A percentile compares a stretch with the other conserved stretches of the same genome.
phyloP scores from a whole-genome alignment of 2,888 invertebrate species.

The Callimorpha dominula region DNA sequence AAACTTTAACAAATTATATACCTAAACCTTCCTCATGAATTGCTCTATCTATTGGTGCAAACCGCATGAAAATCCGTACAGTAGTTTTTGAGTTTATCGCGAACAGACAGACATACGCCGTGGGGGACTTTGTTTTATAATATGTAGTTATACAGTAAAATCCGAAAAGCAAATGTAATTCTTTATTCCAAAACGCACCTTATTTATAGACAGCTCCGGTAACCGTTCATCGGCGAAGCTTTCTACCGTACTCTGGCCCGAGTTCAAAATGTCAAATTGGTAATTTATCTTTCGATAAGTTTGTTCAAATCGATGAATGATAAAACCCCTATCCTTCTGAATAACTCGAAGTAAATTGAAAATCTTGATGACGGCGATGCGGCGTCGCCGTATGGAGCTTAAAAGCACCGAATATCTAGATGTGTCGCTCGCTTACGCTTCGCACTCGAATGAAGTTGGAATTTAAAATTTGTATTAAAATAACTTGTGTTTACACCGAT shows the following conservation, averaged over 20 bases:
- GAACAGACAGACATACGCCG: no score
- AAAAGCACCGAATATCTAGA: slow-evolving; percentile 52
- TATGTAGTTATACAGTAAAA: no score
- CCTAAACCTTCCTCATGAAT: no score
- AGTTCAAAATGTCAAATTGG: slow-evolving; percentile 14
- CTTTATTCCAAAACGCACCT: background rate
- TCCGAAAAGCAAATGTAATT: no score
- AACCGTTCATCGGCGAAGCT: background rate
- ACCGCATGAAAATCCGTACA: no score
- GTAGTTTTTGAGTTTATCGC: no score
- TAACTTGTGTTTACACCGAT: slow-evolving; percentile 35
- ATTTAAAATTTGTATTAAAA: slow-evolving; percentile 47
- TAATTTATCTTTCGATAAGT: slow-evolving; percentile 46
- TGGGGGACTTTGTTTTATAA: no score
- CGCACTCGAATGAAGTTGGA: slow-evolving; percentile 50
- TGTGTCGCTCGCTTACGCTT: slow-evolving; percentile 52
- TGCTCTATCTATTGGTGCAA: no score
- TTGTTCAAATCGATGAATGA: slow-evolving; percentile 54
- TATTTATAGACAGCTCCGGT: background rate
- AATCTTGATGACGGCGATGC: slow-evolving; percentile 55
- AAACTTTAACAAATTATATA: no score
- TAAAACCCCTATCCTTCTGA: slow-evolving; percentile 60
- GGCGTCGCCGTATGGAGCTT: slow-evolving; percentile 55
- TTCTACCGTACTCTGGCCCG: background rate
- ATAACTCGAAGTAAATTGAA: slow-evolving; percentile 60